Percentiles rank a stretch among this genome's conserved stretches.
These are phyloP conservation scores for Diadegma fenestrale DNA, from an alignment of 2,888 invertebrate genomes.

Conservation along the genomic window DNA sequence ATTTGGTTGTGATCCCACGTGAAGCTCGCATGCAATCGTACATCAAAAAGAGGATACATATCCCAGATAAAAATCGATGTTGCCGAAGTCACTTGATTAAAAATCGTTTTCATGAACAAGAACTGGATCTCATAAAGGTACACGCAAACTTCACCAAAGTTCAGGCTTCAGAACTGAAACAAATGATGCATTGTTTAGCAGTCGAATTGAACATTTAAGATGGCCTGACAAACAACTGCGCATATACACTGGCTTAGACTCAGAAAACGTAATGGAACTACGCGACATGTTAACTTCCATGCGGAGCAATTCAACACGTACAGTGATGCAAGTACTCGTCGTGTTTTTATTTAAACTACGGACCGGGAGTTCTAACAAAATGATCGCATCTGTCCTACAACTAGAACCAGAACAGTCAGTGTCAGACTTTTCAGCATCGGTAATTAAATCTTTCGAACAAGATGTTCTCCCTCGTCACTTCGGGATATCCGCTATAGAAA, in stretches of 20 bases:
- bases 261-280: constrained; percentile 22
- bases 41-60: constrained; percentile 67
- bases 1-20: constrained; percentile 55
- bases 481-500: constrained; percentile 56
- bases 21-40: constrained; percentile 68
- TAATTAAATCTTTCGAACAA: constrained; percentile 70
- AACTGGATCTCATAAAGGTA: constrained; percentile 54
- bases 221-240: constrained; percentile 31
- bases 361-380: constrained; percentile 68
- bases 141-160: constrained; percentile 41
- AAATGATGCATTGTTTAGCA: constrained; percentile 37
- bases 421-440: constrained; percentile 59
- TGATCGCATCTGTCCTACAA: constrained; percentile 70
- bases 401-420: constrained; percentile 80
- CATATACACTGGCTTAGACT: constrained; percentile 25
- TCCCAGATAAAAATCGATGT: constrained; percentile 71
- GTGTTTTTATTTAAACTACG: constrained; percentile 40
- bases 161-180: constrained; percentile 30
- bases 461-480: constrained; percentile 69
- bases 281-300: constrained; percentile 27
- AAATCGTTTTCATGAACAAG: constrained; percentile 67
- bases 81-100: constrained; percentile 70
- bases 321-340: constrained; percentile 34
- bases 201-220: constrained; percentile 43
- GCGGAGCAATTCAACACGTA: constrained; percentile 37